Conservation (phyloP, 2,888 invertebrate species). For the Ernsta delagoae region DNA sequence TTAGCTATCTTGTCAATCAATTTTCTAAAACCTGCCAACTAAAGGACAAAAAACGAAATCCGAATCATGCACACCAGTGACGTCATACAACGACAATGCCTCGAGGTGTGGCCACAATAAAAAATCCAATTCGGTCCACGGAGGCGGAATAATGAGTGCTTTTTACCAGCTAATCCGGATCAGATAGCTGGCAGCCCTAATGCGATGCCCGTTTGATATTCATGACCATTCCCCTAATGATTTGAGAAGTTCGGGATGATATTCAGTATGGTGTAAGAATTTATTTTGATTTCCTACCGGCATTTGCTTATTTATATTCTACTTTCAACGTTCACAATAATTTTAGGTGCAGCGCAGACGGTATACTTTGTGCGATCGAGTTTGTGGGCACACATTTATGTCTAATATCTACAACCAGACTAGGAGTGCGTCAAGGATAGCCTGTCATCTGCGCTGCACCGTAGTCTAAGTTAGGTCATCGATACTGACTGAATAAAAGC, state of each 20-base stretch:
- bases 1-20: slow-evolving; percentile 22
- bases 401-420: no score
- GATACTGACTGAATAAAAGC: no score
- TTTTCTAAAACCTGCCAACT: slow-evolving; percentile 7
- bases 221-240: slow-evolving; percentile 63
- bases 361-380: no score
- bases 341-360: no score
- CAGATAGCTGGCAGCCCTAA: slow-evolving; percentile 70
- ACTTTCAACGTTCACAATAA: no score
- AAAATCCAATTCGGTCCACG: slow-evolving; percentile 73
- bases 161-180: slow-evolving; percentile 82
- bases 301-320: no score
- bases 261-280: slow-evolving; percentile 1
- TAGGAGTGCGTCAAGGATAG: no score
- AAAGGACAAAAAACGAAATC: slow-evolving; percentile 28
- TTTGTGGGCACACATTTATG: no score
- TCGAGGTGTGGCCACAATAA: slow-evolving; percentile 76
- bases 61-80: slow-evolving; percentile 61
- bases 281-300: no score
- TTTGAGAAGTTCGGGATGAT: not conserved
- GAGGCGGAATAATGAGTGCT: slow-evolving; percentile 81
- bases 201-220: slow-evolving; percentile 78
- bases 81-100: slow-evolving; percentile 61
- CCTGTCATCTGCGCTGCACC: no score
- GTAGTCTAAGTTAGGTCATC: no score